phyloP scores from a whole-genome alignment of 2,797 vertebrate genomes.

The Etheostoma perlongum region DNA sequence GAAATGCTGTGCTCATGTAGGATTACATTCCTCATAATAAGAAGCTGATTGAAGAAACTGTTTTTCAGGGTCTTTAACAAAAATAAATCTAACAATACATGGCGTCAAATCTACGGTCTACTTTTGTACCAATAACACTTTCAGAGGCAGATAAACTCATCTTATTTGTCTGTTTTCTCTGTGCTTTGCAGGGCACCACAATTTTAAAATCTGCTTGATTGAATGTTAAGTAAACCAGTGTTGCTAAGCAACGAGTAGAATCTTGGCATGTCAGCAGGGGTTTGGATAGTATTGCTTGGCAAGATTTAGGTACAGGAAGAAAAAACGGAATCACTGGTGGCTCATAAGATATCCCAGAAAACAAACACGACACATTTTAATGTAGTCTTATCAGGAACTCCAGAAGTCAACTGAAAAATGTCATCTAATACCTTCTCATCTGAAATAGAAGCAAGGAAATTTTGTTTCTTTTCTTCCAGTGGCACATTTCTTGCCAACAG shows the following conservation, averaged over 20 bases:
- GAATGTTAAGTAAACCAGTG: conserved; percentile 28
- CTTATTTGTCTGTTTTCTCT: conserved; percentile 24
- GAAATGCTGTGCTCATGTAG: background rate
- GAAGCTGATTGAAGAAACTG: background rate
- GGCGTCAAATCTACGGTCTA: background rate
- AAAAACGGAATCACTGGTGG: conserved; percentile 28
- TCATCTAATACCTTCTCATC: background rate
- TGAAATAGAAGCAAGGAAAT: background rate
- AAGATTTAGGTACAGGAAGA: conserved; percentile 30
- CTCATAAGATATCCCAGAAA: conserved; percentile 17
- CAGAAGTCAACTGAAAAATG: background rate
- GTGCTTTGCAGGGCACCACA: conserved; percentile 28
- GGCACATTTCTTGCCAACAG: conserved; percentile 41
- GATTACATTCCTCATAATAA: background rate
- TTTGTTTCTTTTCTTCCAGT: conserved; percentile 5
- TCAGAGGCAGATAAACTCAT: conserved; percentile 3
- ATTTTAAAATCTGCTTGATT: conserved; percentile 27
- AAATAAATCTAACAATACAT: conserved; percentile 1
- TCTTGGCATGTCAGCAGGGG: conserved; percentile 33
- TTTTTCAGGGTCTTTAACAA: conserved; percentile 15
- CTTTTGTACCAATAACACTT: conserved; percentile 5
- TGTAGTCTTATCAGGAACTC: background rate
- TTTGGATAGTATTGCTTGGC: conserved; percentile 45
- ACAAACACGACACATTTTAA: conserved; percentile 20
- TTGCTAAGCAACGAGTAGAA: conserved; percentile 52